phyloP scores from a whole-genome alignment of 1,140 invertebrate species.

The Condylostylus longicornis region DNA sequence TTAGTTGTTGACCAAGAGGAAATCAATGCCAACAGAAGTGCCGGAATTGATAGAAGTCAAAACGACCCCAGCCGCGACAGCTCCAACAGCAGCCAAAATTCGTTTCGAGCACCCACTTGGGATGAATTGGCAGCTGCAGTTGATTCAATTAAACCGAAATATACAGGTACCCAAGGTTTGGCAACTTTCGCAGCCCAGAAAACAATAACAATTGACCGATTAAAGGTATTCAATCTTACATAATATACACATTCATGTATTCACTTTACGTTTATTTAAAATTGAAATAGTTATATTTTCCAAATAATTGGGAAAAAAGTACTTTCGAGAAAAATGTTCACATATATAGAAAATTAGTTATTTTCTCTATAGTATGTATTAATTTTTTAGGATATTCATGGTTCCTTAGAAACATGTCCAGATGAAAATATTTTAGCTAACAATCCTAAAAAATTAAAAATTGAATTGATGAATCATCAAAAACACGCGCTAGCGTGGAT shows the following conservation, averaged over 20 bases:
- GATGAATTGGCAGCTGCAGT: not conserved
- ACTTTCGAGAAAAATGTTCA: too few relatives aligned
- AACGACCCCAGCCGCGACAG: not conserved
- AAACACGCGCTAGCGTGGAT: conserved; percentile 76
- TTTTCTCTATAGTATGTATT: too few relatives aligned
- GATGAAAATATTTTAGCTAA: conserved; percentile 38
- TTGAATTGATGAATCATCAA: conserved; percentile 73
- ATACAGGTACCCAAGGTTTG: not conserved
- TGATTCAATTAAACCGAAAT: not conserved
- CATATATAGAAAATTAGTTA: too few relatives aligned
- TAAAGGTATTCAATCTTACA: too few relatives aligned
- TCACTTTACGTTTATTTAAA: too few relatives aligned
- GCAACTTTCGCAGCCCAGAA: not conserved
- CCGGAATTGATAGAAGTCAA: not conserved
- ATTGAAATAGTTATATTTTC: too few relatives aligned
- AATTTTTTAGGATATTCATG: conserved; percentile 51
- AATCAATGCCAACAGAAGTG: too few relatives aligned
- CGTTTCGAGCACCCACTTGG: not conserved
- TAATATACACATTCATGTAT: too few relatives aligned
- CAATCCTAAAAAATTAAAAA: conserved; percentile 48
- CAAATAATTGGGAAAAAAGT: too few relatives aligned
- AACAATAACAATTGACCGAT: not conserved
- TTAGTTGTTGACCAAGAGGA: conserved; percentile 10
- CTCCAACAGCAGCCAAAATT: not conserved
- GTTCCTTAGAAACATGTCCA: conserved; percentile 50